These are phyloP conservation scores for Gyps fulvus DNA, from an alignment of 2,113 vertebrate species.

Conservation along the genomic window DNA sequence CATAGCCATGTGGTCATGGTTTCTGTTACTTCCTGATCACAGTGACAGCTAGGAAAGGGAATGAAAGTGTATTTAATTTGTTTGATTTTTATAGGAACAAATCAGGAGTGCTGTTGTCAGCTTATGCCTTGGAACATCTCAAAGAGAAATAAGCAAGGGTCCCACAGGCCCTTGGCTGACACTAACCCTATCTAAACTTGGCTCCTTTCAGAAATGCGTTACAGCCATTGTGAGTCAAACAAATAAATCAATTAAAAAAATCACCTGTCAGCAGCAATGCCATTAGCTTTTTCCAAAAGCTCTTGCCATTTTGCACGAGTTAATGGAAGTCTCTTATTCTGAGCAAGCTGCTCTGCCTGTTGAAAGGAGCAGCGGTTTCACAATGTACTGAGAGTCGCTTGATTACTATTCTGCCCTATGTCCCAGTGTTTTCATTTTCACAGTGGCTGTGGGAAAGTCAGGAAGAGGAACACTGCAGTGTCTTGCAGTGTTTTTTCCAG, in stretches of 20 bases:
- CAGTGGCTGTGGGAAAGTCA: background rate
- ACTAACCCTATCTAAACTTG: conserved; percentile 9
- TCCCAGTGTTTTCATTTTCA: background rate
- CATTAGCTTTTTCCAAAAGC: background rate
- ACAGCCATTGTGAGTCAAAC: background rate
- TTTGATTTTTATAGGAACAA: conserved; percentile 10
- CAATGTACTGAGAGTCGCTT: background rate
- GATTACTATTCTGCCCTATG: background rate
- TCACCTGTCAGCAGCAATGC: background rate
- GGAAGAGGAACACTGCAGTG: background rate
- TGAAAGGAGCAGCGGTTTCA: background rate
- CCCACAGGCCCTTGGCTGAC: conserved; percentile 25
- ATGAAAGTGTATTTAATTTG: background rate
- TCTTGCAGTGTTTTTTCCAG: background rate
- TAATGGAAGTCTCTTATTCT: background rate
- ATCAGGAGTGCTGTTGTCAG: background rate
- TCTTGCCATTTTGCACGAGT: background rate
- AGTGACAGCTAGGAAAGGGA: background rate
- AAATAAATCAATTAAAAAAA: conserved; percentile 5
- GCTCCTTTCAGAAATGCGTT: background rate
- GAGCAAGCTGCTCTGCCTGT: background rate
- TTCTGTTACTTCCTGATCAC: conserved; percentile 8
- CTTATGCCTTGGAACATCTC: background rate
- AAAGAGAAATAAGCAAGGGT: conserved; percentile 29
- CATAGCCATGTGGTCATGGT: background rate